Conservation (phyloP, 2,888 invertebrate species). For the Agrochola circellaris region DNA sequence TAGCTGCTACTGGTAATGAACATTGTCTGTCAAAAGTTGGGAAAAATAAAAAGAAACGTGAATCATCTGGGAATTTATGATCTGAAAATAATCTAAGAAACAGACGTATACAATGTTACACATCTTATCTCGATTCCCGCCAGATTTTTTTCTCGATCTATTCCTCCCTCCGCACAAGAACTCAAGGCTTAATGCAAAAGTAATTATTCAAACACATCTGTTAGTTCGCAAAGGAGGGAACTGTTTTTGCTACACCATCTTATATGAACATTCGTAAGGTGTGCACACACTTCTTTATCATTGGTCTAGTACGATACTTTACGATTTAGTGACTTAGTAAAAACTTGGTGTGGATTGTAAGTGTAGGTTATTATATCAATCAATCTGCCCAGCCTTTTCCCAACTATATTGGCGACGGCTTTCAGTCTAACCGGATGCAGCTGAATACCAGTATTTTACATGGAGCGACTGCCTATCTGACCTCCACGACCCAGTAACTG, state of each 20-base stretch:
- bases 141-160: constrained; percentile 50
- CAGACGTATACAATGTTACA: neutral
- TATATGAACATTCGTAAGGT: constrained; percentile 38
- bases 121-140: constrained; percentile 18
- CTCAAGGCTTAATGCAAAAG: constrained; percentile 64
- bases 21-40: neutral
- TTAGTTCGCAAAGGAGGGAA: constrained; percentile 78
- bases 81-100: neutral
- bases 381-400: too few species aligned
- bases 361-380: too few species aligned
- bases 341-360: neutral
- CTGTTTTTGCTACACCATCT: constrained; percentile 66
- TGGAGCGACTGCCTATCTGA: too few species aligned
- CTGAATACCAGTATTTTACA: too few species aligned
- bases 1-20: neutral
- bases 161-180: constrained; percentile 47
- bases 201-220: constrained; percentile 84
- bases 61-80: neutral
- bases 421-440: too few species aligned
- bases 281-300: neutral
- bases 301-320: neutral
- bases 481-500: too few species aligned
- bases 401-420: too few species aligned
- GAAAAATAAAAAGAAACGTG: neutral
- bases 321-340: neutral